Evolutionary conservation across 2,113 vertebrate genomes (phyloP), one percentile per base, ranked within the genome.

Genomic region (Petaurus breviceps): DNA sequence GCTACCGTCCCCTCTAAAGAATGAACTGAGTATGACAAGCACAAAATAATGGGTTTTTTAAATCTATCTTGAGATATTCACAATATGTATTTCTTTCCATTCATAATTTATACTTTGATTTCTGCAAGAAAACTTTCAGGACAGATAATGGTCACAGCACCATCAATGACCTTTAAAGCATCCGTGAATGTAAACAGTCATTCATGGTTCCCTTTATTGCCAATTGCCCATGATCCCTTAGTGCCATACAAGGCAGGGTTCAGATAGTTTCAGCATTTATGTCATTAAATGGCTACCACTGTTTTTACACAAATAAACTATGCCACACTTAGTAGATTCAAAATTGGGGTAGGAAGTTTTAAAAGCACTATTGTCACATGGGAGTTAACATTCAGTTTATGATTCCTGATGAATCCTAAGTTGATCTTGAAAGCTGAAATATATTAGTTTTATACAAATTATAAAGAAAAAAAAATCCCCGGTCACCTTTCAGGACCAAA

Each of bases 1-100:
- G 84, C 4, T 95, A 96, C 61, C 90, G 95, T 96, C 92, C 93
- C 90, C 96, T 92, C 90, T 96, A 50, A 97, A 98, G 93, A 93
- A 47, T 95, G 89, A 92, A 96, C 93, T 1, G 11, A 95, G 90
- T 57, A 95, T 98, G 97, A 96, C 51, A 8, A 94, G 94, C 14
- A 95, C 43, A 93, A 28, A 96, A 43, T 53, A 89, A 77, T 77
- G 37, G 37, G 61, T 14, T 68, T 19, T 57, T 28, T 61, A 94
- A 94, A 90, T 97, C 31, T 91, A 92, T 95, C 94, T 95, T 92
- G 43, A 94, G 95, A 93, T 52, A 93, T 61, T 92, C 95, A 31
- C 95, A 95, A 97, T 92, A 97, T 50, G 90, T 93, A 55, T 16
- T 46, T 16, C 54, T 4, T 92, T 31, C 43, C 92, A 57, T 94